Evolutionary conservation across 1,140 invertebrate genomes (phyloP), one percentile per base, ranked within the genome.

Genomic region (Diprion similis): DNA sequence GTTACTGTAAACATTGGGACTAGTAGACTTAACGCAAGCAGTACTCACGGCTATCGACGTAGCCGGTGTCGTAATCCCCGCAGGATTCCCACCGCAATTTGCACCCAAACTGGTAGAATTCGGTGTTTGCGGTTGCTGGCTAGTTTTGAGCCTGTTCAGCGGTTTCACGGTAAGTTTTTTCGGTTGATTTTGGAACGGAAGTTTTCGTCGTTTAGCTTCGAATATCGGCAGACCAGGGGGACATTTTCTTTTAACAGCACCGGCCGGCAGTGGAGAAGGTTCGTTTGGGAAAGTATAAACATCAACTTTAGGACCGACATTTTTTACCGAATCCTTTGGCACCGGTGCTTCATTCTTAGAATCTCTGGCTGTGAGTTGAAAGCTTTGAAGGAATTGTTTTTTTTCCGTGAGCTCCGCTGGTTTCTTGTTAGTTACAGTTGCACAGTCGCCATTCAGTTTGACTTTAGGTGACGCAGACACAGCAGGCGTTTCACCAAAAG

Each of bases 241-340:
- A 65, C 84, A 86, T 37, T 86, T 87, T 11, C 85, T 76, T 46
- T 87, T 87, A 0, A 86, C 80, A 0, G 85, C 84, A 19, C 85
- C 85, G 1, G 77, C 76, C 10, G 80, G 78, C 24, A 81, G 66
- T n/a, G 73, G 45, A 0, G 80, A 48, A 1, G 84, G 74, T 66
- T 86, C 84, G 64, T 72, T 84, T 0, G 83, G 79, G 17, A 85
- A 85, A 0, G 81, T 76, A 9, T 86, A 87, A 1, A 87, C 83
- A 10, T 86, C 84, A 8, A 82, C 64, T 4, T 59, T 59, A 18
- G 70, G 13, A 15, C 4, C 69, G 13, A 37, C 24, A 37, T 37
- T 37, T 37, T 37, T 37, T 37, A 37, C 24, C 24, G 24, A 37
- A 6, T 37, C 24, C 24, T 37, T 13, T 79, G 0, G 51, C 19